Percentiles rank a stretch among this genome's conserved stretches.
Conservation (phyloP, 2,797 vertebrate species). For the Sebastes itinus region DNA sequence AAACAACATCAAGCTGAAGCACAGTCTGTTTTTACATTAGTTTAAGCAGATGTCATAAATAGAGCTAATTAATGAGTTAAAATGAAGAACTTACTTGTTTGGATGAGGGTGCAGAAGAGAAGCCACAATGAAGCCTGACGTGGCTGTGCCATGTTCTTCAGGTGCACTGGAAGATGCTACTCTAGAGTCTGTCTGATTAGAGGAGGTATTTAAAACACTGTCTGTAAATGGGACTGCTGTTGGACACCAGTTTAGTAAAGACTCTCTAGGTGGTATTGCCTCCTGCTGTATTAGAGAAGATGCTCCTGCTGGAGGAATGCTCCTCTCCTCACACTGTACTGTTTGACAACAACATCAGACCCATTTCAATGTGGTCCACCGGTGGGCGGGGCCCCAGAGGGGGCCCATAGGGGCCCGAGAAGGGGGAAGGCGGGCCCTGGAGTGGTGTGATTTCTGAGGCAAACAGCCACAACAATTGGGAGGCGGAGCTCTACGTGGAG, state of each 20-base stretch:
- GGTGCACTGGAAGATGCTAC: slow-evolving; percentile 6
- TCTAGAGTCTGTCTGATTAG: background rate
- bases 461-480: slow-evolving; percentile 53
- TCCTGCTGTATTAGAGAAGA: background rate
- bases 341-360: slow-evolving; percentile 74
- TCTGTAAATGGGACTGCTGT: background rate
- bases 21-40: background rate
- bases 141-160: slow-evolving; percentile 52
- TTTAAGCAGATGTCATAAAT: background rate
- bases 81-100: slow-evolving; percentile 72
- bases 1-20: background rate
- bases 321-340: slow-evolving; percentile 47
- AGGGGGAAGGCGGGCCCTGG: slow-evolving; percentile 47
- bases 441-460: slow-evolving; percentile 83
- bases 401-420: slow-evolving; percentile 26
- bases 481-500: slow-evolving; percentile 56
- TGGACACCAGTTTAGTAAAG: background rate
- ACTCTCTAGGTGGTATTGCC: background rate
- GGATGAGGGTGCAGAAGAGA: slow-evolving; percentile 51
- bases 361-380: slow-evolving; percentile 78
- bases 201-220: background rate
- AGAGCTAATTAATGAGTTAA: background rate
- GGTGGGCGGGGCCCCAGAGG: slow-evolving; percentile 64
- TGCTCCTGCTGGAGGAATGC: slow-evolving; percentile 51
- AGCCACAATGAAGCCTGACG: slow-evolving; percentile 42